Base-by-base conservation (phyloP, 1,140 invertebrate species). In the Drosophila bipectinata region DNA sequence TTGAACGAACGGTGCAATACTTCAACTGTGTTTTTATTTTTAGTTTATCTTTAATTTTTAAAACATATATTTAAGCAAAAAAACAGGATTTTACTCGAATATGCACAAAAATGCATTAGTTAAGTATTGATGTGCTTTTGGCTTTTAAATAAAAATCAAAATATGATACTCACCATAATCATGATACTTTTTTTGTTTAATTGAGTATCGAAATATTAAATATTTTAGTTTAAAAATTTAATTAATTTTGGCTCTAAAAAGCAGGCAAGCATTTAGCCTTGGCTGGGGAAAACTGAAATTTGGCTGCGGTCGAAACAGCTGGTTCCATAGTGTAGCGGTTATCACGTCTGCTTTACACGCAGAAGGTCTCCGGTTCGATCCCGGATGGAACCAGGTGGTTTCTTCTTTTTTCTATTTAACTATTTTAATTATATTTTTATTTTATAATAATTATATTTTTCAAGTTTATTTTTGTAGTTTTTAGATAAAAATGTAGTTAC, bases 281-380 rank as follows among this genome's bases (percentile, higher is more conserved):
- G 41, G 44, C 44, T 24, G 47, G 8, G 71, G 1, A 77, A 85
- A 85, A 87, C 63, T 87, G 51, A 44, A 74, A 49, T 77, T 85
- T 66, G 30, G 73, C 57, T 14, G 1, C 0, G 0, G 0, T 0
- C 0, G 0, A 0, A 0, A 9, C 53, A 79, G 3, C 48, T 81
- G 90, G 90, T 92, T 92, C 90, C 92, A 92, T 92, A 92, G 92
- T 93, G 93, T 94, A 94, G 93, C 93, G 93, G 93, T 94, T 93
- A 94, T 94, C 93, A 94, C 93, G 93, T 94, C 92, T 93, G 93
- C 93, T 93, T 94, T 93, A 94, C 93, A 94, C 93, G 93, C 93
- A 93, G 93, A 94, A 94, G 93, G 93, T 93, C 93, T 93, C 34
- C 44, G 74, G 79, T 74, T 78, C 79, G 61, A 78, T 83, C 59